Conservation (phyloP, 1,140 invertebrate genomes). For the Dendroctonus ponderosae region DNA sequence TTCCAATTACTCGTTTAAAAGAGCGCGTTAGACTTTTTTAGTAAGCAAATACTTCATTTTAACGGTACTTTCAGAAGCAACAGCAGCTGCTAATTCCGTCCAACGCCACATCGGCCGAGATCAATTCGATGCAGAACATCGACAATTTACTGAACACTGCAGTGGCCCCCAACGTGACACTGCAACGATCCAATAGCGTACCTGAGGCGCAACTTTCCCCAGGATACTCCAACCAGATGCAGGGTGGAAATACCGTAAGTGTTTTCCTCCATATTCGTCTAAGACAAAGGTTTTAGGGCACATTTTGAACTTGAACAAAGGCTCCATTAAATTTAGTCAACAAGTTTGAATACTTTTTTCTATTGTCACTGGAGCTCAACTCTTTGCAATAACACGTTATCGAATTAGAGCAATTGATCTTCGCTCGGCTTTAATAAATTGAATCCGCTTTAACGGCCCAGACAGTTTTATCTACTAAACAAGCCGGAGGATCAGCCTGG, state of each 20-base stretch:
- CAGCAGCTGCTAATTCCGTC: slow-evolving; percentile 67
- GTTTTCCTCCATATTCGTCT: not conserved
- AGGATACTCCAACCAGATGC: slow-evolving; percentile 52
- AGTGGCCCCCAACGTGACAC: slow-evolving; percentile 79
- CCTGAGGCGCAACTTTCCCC: slow-evolving; percentile 72
- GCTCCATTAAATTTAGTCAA: too few relatives aligned
- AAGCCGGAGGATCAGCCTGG: too few relatives aligned
- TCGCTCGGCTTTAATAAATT: too few relatives aligned
- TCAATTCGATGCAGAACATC: slow-evolving; percentile 66
- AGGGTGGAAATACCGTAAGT: slow-evolving; percentile 31
- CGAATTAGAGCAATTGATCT: too few relatives aligned
- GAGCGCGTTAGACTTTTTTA: too few relatives aligned
- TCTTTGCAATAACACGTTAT: too few relatives aligned
- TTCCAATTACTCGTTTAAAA: too few relatives aligned
- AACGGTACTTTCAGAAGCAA: slow-evolving; percentile 56
- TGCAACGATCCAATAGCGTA: slow-evolving; percentile 64
- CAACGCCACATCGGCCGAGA: slow-evolving; percentile 63
- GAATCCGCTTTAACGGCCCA: too few relatives aligned
- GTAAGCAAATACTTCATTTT: not conserved
- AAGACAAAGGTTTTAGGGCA: not conserved
- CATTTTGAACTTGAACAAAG: too few relatives aligned
- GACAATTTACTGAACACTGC: slow-evolving; percentile 75
- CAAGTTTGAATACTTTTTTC: too few relatives aligned
- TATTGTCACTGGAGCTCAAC: too few relatives aligned
- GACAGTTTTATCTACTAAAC: too few relatives aligned